Base-by-base conservation (phyloP, 1,140 invertebrate species). In the Mylabris phalerata region DNA sequence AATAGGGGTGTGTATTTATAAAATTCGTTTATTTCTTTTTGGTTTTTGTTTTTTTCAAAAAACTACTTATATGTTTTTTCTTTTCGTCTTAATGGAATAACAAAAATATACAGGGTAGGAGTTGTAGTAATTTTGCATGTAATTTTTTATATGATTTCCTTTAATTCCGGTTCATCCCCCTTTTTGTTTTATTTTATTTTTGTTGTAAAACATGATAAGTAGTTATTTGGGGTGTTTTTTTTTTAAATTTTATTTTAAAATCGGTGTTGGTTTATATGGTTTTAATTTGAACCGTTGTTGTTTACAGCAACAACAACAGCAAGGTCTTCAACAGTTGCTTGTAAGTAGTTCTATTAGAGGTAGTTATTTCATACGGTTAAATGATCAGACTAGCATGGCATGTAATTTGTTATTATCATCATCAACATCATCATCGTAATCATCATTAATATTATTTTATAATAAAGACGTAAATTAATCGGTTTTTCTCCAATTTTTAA, bases 221-320 rank as follows among this genome's bases (percentile, higher is more conserved):
- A 32, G 32, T 32, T 32, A 4, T 32, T 50, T 49, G 49, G 47
- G 55, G 48, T 49, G 3, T 57, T 26, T 49, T 43, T 13, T 43
- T 27, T n/a, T 52, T 19, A 19, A 19, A 19, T 19, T 19, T 19
- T 19, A 19, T 52, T 65, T 57, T 50, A 42, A 42, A 42, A 46
- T 59, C 55, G 64, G 67, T 70, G 63, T 57, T 60, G 64, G 62
- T 58, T 45, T 59, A 58, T 61, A 62, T 63, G 57, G 51, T 56
- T 52, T 68, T 69, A 70, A 68, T 68, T 61, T 62, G 68, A 63
- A 67, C 66, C 67, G 68, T 73, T 70, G 71, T 71, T 75, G 67
- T 74, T 69, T 75, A 64, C 80, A 82, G 59, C 79, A 89, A 86
- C 86, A 88, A 83, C 86, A 88, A 76, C 82, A 87, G 72, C 85